Evolutionary conservation across 2,113 vertebrate species (phyloP).

Genomic region (Ondatra zibethicus): DNA sequence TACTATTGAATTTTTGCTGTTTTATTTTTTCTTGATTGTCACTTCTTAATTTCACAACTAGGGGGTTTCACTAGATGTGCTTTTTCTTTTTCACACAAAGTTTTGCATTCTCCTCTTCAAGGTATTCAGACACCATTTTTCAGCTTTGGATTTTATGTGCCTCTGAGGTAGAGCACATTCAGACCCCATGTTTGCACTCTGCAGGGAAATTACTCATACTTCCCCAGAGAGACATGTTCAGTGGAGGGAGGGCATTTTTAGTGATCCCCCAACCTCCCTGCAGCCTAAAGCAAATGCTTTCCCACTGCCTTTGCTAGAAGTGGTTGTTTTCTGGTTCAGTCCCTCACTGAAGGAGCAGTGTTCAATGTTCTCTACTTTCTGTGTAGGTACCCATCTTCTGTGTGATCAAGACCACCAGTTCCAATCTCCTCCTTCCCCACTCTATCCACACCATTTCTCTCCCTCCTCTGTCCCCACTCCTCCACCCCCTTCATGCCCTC

Average conservation of each 20-base stretch:
- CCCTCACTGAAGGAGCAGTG: neutral
- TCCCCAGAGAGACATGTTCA: neutral
- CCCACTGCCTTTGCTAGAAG: neutral
- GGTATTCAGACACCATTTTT: neutral
- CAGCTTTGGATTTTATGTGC: neutral
- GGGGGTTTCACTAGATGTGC: neutral
- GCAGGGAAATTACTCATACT: neutral
- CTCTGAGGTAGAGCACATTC: no score
- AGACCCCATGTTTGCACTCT: neutral
- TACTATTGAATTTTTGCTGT: neutral
- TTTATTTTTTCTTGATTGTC: neutral
- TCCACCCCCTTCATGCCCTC: neutral
- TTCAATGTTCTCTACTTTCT: neutral
- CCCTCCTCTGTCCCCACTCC: neutral
- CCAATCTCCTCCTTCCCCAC: neutral
- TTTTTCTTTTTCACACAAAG: neutral
- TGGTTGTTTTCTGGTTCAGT: neutral
- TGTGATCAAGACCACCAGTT: neutral
- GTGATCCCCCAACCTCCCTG: neutral
- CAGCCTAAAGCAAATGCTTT: neutral
- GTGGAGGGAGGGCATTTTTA: neutral
- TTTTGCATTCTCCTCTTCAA: neutral
- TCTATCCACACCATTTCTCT: no score
- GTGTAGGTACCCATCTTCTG: neutral
- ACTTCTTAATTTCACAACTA: neutral